Conservation (phyloP, 2,797 vertebrate genomes). For the Pseudochirops corinnae region DNA sequence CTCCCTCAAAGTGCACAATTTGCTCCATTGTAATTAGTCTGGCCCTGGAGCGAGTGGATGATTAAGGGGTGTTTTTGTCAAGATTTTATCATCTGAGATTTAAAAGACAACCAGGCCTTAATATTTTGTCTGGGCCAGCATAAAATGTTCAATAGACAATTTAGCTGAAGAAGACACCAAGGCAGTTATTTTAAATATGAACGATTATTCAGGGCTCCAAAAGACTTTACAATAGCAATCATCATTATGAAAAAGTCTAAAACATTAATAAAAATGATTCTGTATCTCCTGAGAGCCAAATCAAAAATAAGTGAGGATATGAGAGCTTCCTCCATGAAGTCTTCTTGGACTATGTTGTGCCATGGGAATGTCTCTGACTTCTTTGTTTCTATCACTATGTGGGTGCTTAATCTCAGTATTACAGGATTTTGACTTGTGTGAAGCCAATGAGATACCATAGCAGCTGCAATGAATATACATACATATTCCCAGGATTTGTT, state of each 20-base stretch:
- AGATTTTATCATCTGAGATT: conserved; percentile 50
- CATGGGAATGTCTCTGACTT: neutral
- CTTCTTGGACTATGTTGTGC: neutral
- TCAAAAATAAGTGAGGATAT: conserved; percentile 56
- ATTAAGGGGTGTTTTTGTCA: conserved; percentile 51
- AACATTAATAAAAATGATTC: conserved; percentile 31
- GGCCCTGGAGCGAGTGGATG: conserved; percentile 18
- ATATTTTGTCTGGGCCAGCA: conserved; percentile 53
- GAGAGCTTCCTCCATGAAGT: neutral
- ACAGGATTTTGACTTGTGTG: neutral
- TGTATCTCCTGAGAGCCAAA: conserved; percentile 58
- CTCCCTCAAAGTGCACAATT: conserved; percentile 34
- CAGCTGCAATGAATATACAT: too few relatives aligned
- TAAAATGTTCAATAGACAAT: conserved; percentile 67
- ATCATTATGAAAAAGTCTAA: conserved; percentile 54
- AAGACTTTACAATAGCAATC: conserved; percentile 75
- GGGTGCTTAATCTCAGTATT: neutral
- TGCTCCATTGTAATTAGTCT: conserved; percentile 44
- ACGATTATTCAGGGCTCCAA: conserved; percentile 71
- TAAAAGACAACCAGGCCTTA: conserved; percentile 46
- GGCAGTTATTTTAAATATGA: conserved; percentile 73
- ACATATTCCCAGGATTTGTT: too few relatives aligned
- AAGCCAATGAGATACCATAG: too few relatives aligned
- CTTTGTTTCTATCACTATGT: neutral
- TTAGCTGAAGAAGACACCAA: conserved; percentile 54